Evolutionary conservation across 2,113 vertebrate species (phyloP).

Genomic region (Sapajus apella): DNA sequence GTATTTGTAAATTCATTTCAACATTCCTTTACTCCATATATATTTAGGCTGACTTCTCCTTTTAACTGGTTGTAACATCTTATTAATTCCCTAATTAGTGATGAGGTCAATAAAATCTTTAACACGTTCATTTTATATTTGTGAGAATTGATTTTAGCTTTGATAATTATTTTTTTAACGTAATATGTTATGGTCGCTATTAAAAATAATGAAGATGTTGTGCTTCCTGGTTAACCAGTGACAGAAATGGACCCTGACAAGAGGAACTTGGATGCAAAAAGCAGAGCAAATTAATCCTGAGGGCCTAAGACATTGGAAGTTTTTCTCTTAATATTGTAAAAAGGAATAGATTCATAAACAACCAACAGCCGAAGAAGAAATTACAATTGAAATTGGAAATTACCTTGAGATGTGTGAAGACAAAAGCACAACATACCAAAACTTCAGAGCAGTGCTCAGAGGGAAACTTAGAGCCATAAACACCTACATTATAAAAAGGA

Average conservation of each 20-base stretch:
- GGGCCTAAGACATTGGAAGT: background rate
- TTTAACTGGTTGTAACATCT: background rate
- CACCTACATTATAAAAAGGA: background rate
- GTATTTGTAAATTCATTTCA: background rate
- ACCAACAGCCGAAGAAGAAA: background rate
- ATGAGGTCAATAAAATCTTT: conserved; percentile 24
- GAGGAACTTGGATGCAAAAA: background rate
- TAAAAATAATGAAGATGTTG: background rate
- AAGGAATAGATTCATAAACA: background rate
- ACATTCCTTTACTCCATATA: background rate
- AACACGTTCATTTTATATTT: background rate
- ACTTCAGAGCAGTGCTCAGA: background rate
- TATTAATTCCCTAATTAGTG: background rate
- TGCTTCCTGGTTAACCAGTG: background rate
- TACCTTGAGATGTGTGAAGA: background rate
- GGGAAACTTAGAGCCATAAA: background rate
- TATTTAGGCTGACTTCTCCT: background rate
- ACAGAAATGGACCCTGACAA: background rate
- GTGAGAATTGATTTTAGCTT: background rate
- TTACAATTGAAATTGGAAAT: background rate
- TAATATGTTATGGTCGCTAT: background rate
- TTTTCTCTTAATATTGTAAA: conserved; percentile 29
- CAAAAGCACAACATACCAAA: background rate
- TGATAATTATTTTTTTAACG: background rate
- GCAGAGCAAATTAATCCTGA: background rate